Conservation (phyloP, 1,140 invertebrate species). For the Gryllus bimaculatus region DNA sequence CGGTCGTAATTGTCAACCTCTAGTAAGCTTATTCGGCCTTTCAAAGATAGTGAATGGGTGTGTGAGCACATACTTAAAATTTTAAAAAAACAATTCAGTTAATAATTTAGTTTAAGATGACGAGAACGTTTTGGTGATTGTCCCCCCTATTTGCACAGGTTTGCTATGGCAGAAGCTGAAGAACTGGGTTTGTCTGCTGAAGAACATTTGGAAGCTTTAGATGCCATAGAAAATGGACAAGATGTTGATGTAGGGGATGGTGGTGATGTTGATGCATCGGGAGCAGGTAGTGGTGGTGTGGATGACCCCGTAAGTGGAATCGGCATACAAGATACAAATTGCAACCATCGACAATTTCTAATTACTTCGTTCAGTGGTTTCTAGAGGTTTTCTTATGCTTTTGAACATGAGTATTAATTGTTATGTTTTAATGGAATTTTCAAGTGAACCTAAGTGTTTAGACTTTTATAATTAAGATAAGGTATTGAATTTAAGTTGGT, state of each 20-base stretch:
- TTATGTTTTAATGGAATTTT: too few relatives aligned
- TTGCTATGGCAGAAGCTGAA: slow-evolving; percentile 46
- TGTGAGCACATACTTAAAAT: too few relatives aligned
- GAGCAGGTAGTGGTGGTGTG: slow-evolving; percentile 22
- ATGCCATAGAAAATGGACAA: slow-evolving; percentile 31
- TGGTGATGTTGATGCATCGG: slow-evolving; percentile 23
- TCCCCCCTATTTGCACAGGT: background rate
- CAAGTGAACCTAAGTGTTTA: too few relatives aligned
- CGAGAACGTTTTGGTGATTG: too few relatives aligned
- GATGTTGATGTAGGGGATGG: slow-evolving; percentile 24
- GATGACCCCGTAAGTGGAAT: slow-evolving; percentile 28
- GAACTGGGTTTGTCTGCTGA: slow-evolving; percentile 43
- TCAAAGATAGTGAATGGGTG: too few relatives aligned
- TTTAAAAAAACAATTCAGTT: too few relatives aligned
- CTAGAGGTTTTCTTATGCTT: background rate
- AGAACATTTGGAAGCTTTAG: slow-evolving; percentile 44
- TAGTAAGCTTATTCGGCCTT: too few relatives aligned
- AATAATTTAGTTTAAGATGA: too few relatives aligned
- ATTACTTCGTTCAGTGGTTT: background rate
- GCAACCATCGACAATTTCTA: background rate
- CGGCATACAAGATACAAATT: too few relatives aligned
- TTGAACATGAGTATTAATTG: background rate
- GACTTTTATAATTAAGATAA: too few relatives aligned
- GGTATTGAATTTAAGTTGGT: background rate
- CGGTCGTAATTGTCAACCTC: too few relatives aligned